Percentiles rank a stretch among this genome's conserved stretches.
Evolutionary conservation across 1,140 invertebrate species (phyloP).

Genomic region (Drosophila tristis): DNA sequence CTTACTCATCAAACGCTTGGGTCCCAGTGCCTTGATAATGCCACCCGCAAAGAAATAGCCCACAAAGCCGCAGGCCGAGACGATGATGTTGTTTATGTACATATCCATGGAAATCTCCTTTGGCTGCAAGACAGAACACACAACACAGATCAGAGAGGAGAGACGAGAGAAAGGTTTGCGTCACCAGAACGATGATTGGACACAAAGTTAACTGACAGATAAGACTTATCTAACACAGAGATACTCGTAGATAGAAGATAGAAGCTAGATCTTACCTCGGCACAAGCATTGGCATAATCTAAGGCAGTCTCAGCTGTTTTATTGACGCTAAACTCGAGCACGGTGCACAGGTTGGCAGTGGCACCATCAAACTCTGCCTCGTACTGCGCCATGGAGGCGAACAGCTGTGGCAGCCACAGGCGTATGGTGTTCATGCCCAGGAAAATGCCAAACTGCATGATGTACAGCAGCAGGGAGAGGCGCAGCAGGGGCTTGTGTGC

Average conservation of each 20-base stretch:
- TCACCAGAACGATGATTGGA: conserved; percentile 19
- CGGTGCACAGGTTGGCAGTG: conserved; percentile 70
- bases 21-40: conserved; percentile 84
- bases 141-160: not conserved
- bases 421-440: conserved; percentile 81
- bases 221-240: not conserved
- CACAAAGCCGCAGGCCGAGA: conserved; percentile 85
- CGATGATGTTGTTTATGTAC: conserved; percentile 86
- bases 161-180: not conserved
- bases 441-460: conserved; percentile 79
- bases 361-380: conserved; percentile 35
- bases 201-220: conserved; percentile 12
- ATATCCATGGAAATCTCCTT: conserved; percentile 84
- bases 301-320: conserved; percentile 56
- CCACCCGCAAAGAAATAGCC: conserved; percentile 85
- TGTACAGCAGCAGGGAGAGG: conserved; percentile 66
- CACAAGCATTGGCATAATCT: conserved; percentile 54
- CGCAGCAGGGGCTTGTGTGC: conserved; percentile 72
- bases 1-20: conserved; percentile 84
- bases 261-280: conserved; percentile 37
- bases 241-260: too few species aligned
- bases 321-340: conserved; percentile 78
- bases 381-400: conserved; percentile 78
- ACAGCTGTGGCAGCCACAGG: conserved; percentile 79
- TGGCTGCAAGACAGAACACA: conserved; percentile 28